Base-by-base conservation (phyloP, 2,888 invertebrate species). In the Ormyrus thymus region DNA sequence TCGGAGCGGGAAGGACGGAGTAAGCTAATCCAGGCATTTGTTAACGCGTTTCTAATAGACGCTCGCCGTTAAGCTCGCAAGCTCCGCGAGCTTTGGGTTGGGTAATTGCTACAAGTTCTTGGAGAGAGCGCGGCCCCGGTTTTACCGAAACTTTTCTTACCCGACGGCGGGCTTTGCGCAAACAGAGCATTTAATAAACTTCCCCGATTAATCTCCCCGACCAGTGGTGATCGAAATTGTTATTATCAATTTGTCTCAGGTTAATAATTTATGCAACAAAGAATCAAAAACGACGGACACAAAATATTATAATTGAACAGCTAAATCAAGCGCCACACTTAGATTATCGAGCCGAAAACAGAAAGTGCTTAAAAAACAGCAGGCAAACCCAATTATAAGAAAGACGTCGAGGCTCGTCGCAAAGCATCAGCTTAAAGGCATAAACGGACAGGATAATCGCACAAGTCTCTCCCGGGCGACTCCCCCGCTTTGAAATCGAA, bases 1-100 rank as follows among this genome's bases (percentile, higher is more conserved):
- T 29, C 3, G 48, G n/a, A 61, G 45, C 15, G n/a, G 68, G 46
- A 55, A 58, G 72, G 45, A 13, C 69, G 68, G 56, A 45, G 64
- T 46, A 70, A 76, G 82, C 84, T 87, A 86, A 87, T 87, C 87
- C 86, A 71, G 84, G 86, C 86, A 87, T 87, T 87, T 87, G 87
- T 87, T 87, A 87, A 87, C 87, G 87, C 86, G 86, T 86, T 87
- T 86, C 87, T 87, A 87, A 87, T 87, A 86, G 87, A 87, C 83
- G 85, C 83, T 80, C 82, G 75, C 79, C 68, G 76, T 80, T 82
- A 82, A 82, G 81, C 82, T 81, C 72, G 81, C 70, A 46, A 65
- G 59, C 56, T 65, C 15, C 61, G 13, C 11, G 59, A 64, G 62
- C 73, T 56, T 48, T 61, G 76, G 64, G 50, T 50, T 45, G 59